These are phyloP conservation scores for Nasonia giraulti DNA, from an alignment of 1,140 invertebrate species.

Conservation along the genomic window DNA sequence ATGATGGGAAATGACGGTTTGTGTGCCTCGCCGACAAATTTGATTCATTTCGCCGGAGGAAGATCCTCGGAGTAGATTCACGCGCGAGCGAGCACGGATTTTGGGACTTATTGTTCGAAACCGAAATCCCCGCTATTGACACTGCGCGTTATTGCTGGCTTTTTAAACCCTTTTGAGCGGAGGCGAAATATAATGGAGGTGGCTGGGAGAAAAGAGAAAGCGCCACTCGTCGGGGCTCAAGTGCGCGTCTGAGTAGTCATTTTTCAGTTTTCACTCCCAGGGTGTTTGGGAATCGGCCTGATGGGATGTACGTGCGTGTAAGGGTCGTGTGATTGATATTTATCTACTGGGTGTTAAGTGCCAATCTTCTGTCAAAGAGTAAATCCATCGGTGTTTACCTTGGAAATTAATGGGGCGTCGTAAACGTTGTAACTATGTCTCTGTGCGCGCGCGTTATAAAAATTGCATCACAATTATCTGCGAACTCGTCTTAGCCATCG, in stretches of 20 bases:
- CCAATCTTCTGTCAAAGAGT: conserved; percentile 11
- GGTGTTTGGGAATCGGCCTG: conserved; percentile 23
- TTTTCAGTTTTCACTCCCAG: conserved; percentile 50
- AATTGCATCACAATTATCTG: not conserved
- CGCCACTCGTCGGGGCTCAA: not conserved
- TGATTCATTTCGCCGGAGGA: conserved; percentile 57
- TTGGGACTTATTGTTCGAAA: conserved; percentile 41
- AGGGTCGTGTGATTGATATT: conserved; percentile 48
- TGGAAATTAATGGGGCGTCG: not conserved
- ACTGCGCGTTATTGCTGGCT: not conserved
- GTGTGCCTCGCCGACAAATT: conserved; percentile 60
- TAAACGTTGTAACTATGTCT: too few species aligned
- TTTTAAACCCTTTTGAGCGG: conserved; percentile 21
- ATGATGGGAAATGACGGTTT: conserved; percentile 70
- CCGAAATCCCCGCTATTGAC: conserved; percentile 22
- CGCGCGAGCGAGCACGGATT: conserved; percentile 35
- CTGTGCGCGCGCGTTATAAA: too few species aligned
- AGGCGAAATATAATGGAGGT: not conserved
- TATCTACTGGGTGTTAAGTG: conserved; percentile 22
- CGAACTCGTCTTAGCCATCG: not conserved
- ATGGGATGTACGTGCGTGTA: not conserved
- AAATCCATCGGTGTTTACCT: not conserved
- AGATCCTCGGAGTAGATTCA: conserved; percentile 16
- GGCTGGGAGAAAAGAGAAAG: conserved; percentile 2
- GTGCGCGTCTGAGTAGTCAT: conserved; percentile 37